Evolutionary conservation across 2,113 vertebrate genomes (phyloP).

Genomic region (Cygnus atratus): DNA sequence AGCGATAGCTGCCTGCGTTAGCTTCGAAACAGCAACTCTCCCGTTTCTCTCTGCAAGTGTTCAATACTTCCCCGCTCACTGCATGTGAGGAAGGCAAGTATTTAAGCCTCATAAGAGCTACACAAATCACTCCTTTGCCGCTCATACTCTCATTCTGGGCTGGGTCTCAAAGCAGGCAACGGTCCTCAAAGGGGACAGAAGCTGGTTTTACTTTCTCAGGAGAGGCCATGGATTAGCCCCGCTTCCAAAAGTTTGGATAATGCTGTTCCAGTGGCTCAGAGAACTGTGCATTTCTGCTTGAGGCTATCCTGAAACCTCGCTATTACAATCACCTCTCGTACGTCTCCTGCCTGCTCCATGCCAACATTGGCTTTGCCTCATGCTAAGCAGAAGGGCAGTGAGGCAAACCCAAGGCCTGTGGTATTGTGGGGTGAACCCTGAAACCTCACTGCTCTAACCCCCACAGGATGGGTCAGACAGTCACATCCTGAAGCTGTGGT

Average conservation of each 20-base stretch:
- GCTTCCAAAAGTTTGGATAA: background rate
- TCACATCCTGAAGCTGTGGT: background rate
- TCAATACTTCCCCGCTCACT: slow-evolving; percentile 36
- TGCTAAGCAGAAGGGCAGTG: background rate
- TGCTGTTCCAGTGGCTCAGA: background rate
- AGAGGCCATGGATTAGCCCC: background rate
- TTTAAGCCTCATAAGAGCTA: background rate
- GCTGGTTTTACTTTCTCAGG: background rate
- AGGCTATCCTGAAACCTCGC: background rate
- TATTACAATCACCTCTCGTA: background rate
- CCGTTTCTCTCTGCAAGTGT: slow-evolving; percentile 44
- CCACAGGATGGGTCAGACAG: background rate
- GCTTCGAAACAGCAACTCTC: background rate
- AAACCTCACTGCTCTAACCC: background rate
- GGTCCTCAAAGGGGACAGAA: slow-evolving; percentile 6
- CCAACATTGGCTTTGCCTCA: background rate
- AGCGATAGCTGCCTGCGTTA: background rate
- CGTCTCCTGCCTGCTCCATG: background rate
- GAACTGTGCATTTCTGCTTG: background rate
- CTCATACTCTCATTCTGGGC: slow-evolving; percentile 58
- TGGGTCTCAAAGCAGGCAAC: slow-evolving; percentile 6
- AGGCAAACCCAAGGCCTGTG: background rate
- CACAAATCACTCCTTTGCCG: background rate
- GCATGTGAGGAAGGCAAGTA: slow-evolving; percentile 18
- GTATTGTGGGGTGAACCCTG: background rate